These are phyloP conservation scores for Philonicus albiceps DNA, from an alignment of 2,888 invertebrate genomes.

Conservation along the genomic window DNA sequence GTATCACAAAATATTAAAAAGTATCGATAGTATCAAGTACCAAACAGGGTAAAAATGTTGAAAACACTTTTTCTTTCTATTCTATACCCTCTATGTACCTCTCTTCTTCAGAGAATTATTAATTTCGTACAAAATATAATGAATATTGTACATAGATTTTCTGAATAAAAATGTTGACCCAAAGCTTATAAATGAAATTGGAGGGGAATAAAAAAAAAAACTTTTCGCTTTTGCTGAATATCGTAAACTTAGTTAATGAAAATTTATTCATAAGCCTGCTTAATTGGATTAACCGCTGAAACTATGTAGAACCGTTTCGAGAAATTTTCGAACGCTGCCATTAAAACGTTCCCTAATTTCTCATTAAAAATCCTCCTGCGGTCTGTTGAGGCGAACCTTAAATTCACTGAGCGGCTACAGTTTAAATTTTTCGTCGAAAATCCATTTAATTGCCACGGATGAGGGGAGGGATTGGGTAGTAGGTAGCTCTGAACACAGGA, in stretches of 20 bases:
- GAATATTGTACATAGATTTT: not conserved
- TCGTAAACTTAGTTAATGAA: not conserved
- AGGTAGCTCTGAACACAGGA: not conserved
- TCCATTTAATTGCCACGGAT: conserved; percentile 5
- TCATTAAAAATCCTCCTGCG: not conserved
- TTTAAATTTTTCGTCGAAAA: conserved; percentile 30
- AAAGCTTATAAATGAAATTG: not conserved
- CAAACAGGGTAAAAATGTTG: no score
- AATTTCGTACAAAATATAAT: not conserved
- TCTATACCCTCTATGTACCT: no score
- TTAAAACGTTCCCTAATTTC: not conserved
- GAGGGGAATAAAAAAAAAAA: no score
- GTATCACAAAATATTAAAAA: no score
- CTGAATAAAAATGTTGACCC: not conserved
- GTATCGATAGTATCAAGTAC: no score
- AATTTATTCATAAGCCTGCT: not conserved
- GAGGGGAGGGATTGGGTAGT: not conserved
- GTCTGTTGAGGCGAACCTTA: not conserved
- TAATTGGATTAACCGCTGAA: not conserved
- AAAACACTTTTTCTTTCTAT: no score
- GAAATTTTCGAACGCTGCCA: not conserved
- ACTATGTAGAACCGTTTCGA: not conserved
- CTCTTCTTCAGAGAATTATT: not conserved
- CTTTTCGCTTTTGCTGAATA: not conserved
- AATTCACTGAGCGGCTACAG: conserved; percentile 12